These are phyloP conservation scores for Cancer borealis DNA, from an alignment of 2,888 invertebrate genomes.

Conservation along the genomic window DNA sequence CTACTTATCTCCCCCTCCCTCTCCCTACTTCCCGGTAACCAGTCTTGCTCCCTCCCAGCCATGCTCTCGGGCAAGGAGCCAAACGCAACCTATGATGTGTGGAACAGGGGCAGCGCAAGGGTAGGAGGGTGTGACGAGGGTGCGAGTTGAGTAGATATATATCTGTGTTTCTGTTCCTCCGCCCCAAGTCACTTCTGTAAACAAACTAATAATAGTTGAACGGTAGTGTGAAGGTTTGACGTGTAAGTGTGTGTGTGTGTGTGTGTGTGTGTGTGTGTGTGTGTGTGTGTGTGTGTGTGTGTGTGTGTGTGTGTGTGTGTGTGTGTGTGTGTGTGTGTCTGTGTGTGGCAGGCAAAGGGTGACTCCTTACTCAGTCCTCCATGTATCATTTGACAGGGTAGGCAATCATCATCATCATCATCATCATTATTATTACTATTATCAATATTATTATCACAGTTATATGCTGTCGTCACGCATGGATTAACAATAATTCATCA, in stretches of 20 bases:
- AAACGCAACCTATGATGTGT: conserved; percentile 18
- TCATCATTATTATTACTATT: neutral
- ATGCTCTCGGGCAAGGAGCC: conserved; percentile 37
- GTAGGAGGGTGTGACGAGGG: neutral
- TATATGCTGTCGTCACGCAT: neutral
- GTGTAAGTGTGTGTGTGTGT: neutral
- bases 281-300: neutral
- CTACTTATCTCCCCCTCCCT: neutral
- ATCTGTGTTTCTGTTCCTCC: conserved; percentile 42
- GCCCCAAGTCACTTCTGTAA: neutral
- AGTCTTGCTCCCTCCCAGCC: neutral
- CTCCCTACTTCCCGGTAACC: neutral
- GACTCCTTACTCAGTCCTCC: neutral
- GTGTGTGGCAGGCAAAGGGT: conserved; percentile 16
- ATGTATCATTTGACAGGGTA: neutral
- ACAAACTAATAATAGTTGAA: conserved; percentile 37
- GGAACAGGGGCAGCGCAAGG: neutral
- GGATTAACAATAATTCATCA: neutral
- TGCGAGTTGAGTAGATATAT: conserved; percentile 24
- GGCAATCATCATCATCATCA: neutral
- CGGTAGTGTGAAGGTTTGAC: neutral
- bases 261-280: too few species aligned
- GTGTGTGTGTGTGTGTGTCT: too few species aligned
- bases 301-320: neutral
- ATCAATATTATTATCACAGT: neutral